Conservation (phyloP, 2,797 vertebrate species). For the Eulemur mongoz region DNA sequence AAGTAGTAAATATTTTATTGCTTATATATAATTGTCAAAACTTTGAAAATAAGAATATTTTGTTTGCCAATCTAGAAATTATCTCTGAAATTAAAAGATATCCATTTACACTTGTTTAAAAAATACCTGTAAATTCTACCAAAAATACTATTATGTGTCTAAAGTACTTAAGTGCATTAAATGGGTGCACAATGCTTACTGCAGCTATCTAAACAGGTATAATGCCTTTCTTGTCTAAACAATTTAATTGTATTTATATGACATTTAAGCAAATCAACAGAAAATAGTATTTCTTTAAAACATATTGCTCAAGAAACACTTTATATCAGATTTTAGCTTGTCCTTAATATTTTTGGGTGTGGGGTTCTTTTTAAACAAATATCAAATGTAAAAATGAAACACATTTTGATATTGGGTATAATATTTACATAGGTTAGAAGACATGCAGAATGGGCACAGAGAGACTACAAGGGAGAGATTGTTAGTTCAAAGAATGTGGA, state of each 20-base stretch:
- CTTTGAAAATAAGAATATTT: not conserved
- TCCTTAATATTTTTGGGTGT: slow-evolving; percentile 59
- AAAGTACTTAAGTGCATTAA: not conserved
- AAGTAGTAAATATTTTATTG: not conserved
- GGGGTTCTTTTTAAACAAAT: slow-evolving; percentile 53
- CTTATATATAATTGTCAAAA: not conserved
- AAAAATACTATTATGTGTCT: not conserved
- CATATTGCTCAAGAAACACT: slow-evolving; percentile 90
- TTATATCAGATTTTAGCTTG: slow-evolving; percentile 72
- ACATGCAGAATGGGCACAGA: slow-evolving; percentile 95
- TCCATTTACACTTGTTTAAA: not conserved
- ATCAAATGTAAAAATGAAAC: slow-evolving; percentile 76
- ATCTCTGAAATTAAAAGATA: not conserved
- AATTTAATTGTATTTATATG: not conserved
- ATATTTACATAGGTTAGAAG: slow-evolving; percentile 89
- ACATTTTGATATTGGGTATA: slow-evolving; percentile 84
- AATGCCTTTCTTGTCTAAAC: not conserved
- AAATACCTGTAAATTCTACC: not conserved
- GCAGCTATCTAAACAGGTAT: not conserved
- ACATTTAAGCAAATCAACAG: not conserved
- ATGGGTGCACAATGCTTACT: not conserved
- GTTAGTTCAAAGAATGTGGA: slow-evolving; percentile 91
- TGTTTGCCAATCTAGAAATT: not conserved
- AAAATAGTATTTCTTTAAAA: not conserved
- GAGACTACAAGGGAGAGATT: slow-evolving; percentile 88